Percentiles rank a stretch among this genome's conserved stretches.
Conservation (phyloP, 2,888 invertebrate genomes). For the Netelia melanura region DNA sequence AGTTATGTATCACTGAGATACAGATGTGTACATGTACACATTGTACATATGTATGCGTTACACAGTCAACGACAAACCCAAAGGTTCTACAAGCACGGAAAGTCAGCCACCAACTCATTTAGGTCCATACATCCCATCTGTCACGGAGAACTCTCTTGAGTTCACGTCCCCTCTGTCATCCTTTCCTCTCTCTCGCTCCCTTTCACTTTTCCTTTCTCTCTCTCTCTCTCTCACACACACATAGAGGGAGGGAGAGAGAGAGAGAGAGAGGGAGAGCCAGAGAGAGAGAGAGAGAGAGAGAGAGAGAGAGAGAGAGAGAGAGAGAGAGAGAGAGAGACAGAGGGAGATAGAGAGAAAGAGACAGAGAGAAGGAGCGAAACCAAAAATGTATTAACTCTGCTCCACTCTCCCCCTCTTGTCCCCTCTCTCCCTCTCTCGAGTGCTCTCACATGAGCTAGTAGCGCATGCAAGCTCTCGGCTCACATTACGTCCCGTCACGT, state of each 20-base stretch:
- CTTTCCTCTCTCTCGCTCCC: constrained; percentile 5
- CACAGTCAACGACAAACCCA: not conserved
- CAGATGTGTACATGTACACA: not conserved
- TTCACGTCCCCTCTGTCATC: too few relatives aligned
- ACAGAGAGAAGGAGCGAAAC: not conserved
- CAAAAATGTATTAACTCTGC: constrained; percentile 5
- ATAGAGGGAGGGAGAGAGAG: not conserved
- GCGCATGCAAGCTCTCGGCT: constrained; percentile 63
- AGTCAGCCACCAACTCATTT: constrained; percentile 51
- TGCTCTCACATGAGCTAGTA: constrained; percentile 44
- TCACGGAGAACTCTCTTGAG: constrained; percentile 32
- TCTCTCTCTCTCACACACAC: constrained; percentile 1
- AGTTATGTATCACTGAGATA: too few relatives aligned
- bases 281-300: not conserved
- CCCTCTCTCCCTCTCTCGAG: not conserved
- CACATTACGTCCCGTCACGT: constrained; percentile 67
- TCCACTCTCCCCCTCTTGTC: not conserved
- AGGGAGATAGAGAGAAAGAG: not conserved
- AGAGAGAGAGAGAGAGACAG: not conserved
- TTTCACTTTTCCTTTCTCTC: not conserved
- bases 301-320: not conserved
- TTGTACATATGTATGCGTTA: not conserved
- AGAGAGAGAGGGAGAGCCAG: too few relatives aligned
- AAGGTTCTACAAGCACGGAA: constrained; percentile 12
- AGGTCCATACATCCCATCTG: constrained; percentile 46